phyloP scores from a whole-genome alignment of 2,888 invertebrate genomes.

The Lutraria lutraria region DNA sequence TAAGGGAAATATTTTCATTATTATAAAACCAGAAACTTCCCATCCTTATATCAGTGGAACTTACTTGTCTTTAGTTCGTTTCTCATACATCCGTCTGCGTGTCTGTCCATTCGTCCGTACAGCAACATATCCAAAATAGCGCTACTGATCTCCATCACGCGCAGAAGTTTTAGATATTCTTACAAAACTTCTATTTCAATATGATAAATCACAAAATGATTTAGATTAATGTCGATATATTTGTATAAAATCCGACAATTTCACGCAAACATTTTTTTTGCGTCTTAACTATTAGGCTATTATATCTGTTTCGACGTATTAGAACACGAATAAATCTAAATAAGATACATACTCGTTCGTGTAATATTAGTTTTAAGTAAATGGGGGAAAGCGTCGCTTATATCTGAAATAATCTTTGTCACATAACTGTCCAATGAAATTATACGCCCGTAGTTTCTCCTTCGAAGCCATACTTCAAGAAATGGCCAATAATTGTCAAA shows the following conservation, averaged over 20 bases:
- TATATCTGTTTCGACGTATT: no score
- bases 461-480: neutral
- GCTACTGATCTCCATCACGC: slow-evolving; percentile 52
- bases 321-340: neutral
- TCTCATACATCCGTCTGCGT: slow-evolving; percentile 11
- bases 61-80: slow-evolving; percentile 3
- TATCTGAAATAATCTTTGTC: slow-evolving; percentile 23
- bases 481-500: slow-evolving; percentile 51
- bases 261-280: neutral
- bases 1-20: no score
- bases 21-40: no score
- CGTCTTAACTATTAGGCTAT: neutral
- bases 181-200: neutral
- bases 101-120: slow-evolving; percentile 51
- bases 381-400: neutral
- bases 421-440: slow-evolving; percentile 58
- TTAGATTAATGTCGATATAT: neutral
- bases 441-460: slow-evolving; percentile 27
- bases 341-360: neutral
- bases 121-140: slow-evolving; percentile 50
- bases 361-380: neutral
- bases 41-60: neutral
- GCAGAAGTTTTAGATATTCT: neutral
- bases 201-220: neutral
- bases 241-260: neutral